Percentiles rank a stretch among this genome's conserved stretches.
These are phyloP conservation scores for Tyrannus savana DNA, from an alignment of 2,113 vertebrate genomes.

Conservation along the genomic window DNA sequence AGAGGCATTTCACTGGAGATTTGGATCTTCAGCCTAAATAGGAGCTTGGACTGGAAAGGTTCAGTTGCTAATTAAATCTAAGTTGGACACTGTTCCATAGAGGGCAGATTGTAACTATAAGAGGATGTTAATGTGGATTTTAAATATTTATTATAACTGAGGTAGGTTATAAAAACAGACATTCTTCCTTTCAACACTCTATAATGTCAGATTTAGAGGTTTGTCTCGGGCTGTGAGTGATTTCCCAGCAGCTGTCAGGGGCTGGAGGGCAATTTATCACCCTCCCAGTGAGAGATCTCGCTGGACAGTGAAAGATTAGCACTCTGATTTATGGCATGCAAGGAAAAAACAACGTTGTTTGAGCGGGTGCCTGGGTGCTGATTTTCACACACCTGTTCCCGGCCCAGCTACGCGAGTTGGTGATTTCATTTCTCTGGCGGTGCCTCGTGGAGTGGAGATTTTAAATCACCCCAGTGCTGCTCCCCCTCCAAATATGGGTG, in stretches of 20 bases:
- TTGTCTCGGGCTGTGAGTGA: slow-evolving; percentile 86
- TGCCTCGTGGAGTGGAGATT: neutral
- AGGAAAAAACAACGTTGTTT: slow-evolving; percentile 63
- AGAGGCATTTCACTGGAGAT: slow-evolving; percentile 61
- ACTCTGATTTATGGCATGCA: slow-evolving; percentile 80
- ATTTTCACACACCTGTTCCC: slow-evolving; percentile 80
- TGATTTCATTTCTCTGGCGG: neutral
- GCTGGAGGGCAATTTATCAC: slow-evolving; percentile 81
- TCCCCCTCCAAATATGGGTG: accelerated
- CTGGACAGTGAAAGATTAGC: slow-evolving; percentile 80
- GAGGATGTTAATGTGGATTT: slow-evolving; percentile 82
- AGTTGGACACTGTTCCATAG: slow-evolving; percentile 75
- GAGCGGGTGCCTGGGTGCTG: slow-evolving; percentile 57
- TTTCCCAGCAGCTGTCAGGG: slow-evolving; percentile 87
- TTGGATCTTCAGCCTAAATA: slow-evolving; percentile 59
- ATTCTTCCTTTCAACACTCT: slow-evolving; percentile 96
- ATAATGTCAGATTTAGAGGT: slow-evolving; percentile 96
- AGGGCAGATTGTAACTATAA: slow-evolving; percentile 79
- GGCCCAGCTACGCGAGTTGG: neutral
- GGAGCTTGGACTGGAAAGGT: slow-evolving; percentile 63
- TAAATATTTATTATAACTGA: slow-evolving; percentile 92
- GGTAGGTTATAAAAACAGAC: slow-evolving; percentile 98
- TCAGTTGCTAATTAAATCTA: slow-evolving; percentile 84
- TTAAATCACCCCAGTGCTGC: neutral
- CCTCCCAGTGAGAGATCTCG: slow-evolving; percentile 71